Base-by-base conservation (phyloP, 1,140 invertebrate species). In the Nylanderia fulva region DNA sequence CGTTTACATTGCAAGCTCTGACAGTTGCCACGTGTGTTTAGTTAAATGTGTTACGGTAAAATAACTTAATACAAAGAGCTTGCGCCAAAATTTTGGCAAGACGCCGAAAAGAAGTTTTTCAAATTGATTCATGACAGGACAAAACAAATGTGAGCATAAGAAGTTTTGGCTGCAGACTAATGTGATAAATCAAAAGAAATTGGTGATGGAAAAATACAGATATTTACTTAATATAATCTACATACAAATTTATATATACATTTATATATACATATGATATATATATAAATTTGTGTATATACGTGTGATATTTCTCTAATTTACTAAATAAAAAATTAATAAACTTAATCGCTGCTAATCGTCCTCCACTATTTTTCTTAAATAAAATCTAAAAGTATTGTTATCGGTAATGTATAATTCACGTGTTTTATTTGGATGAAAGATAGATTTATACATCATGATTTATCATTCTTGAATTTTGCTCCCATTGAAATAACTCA, bases 61-160 rank as follows among this genome's bases (percentile, higher is more conserved):
- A 64, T 56, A 33, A 45, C 21, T 68, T 68, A 36, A 58, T 72
- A 36, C 66, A 36, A 45, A 27, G 18, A 36, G 11, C 42, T 33
- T 52, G 66, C 27, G 66, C 8, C 36, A 72, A 52, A 58, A 71
- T 33, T 82, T 39, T 72, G 36, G 36, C 77, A 58, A 29, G 11
- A 60, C n/a, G 54, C 52, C 66, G 66, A 29, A 82, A 82, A 82
- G 66, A 58, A 82, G 18, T 36, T n/a, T n/a, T 24, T 71, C n/a
- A 45, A 71, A 72, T 82, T 72, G 24, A 82, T 45, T 82, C 36
- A 18, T 13, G 64, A 58, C 77, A 58, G 21, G 29, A 24, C 24
- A 21, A 72, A 33, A 71, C 42, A 71, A 72, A 72, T 13, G 8
- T 27, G 42, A 39, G 18, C 42, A 8, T 21, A 52, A 52, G 13